Base-by-base conservation (phyloP, 1,140 invertebrate genomes). In the Wiebesia pumilae region DNA sequence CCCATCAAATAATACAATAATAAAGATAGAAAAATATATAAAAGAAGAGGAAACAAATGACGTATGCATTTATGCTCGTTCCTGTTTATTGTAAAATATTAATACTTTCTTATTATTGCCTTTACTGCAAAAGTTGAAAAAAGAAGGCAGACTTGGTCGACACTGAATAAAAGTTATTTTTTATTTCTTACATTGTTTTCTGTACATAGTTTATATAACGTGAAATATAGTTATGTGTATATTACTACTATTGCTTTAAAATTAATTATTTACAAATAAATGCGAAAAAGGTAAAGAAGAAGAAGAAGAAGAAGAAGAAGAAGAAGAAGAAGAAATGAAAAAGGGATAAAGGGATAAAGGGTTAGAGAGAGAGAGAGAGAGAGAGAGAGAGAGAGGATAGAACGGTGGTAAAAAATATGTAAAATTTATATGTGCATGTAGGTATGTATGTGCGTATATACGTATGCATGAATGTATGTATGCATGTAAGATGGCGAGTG, bases 121-220 rank as follows among this genome's bases (percentile, higher is more conserved):
- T 81, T 83, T 14, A 33, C 58, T 80, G 73, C 58, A n/a, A 86
- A 54, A 80, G n/a, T 58, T 69, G 19, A 84, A 77, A 81, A 84
- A 62, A 78, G 43, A 78, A 87, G 67, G 35, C 51, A 81, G 51
- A 81, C 84, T 85, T 79, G 78, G 75, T 85, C 78, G 67, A 86
- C 38, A 86, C 10, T 47, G 84, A 47, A 83, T 79, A 35, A 83
- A 51, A 83, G 84, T 83, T 88, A 71, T 80, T 88, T 85, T 83
- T 71, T 87, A 83, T 91, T 86, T 89, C 85, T 90, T 91, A 87
- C 88, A 79, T 93, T 90, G 87, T 93, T 92, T 92, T 91, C 90
- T 92, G 91, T 91, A 92, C 88, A 91, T 93, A 93, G 90, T 92
- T 91, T 91, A 90, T 90, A 90, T 84, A 84, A 87, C 86, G 85